These are phyloP conservation scores for Orthosia cruda DNA, from an alignment of 2,888 invertebrate genomes.

Conservation along the genomic window DNA sequence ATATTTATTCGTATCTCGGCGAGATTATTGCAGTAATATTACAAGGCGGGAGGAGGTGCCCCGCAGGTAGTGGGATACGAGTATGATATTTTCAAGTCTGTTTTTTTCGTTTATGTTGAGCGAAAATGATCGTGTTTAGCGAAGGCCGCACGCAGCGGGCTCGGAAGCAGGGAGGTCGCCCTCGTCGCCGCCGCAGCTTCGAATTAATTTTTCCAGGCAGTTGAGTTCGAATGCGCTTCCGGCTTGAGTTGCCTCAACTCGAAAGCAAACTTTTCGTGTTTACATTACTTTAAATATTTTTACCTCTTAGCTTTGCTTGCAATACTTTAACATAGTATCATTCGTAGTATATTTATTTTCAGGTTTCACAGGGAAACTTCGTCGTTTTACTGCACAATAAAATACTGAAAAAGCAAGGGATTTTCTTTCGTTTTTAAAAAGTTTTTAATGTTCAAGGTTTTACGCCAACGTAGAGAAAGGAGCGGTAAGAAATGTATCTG, in stretches of 20 bases:
- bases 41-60: constrained; percentile 56
- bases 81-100: constrained; percentile 78
- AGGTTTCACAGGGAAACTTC: constrained; percentile 73
- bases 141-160: constrained; percentile 71
- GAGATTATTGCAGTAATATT: constrained; percentile 69
- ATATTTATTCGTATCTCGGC: constrained; percentile 65
- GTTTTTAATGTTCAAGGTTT: constrained; percentile 40
- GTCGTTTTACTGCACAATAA: constrained; percentile 44
- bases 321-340: constrained; percentile 85
- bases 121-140: constrained; percentile 80
- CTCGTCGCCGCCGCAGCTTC: constrained; percentile 82
- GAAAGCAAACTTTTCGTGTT: constrained; percentile 90
- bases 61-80: constrained; percentile 66
- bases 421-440: constrained; percentile 39
- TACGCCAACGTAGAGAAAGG: constrained; percentile 24
- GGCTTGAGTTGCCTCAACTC: constrained; percentile 88
- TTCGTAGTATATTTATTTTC: constrained; percentile 77
- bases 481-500: no score
- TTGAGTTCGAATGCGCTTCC: constrained; percentile 90
- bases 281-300: constrained; percentile 90
- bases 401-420: constrained; percentile 32
- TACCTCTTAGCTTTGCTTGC: constrained; percentile 86
- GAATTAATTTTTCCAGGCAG: constrained; percentile 91
- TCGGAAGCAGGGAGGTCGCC: constrained; percentile 71
- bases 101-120: constrained; percentile 80